Evolutionary conservation across 1,140 invertebrate genomes (phyloP), one percentile per base, ranked within the genome.

Genomic region (Anagrus nilaparvatae): DNA sequence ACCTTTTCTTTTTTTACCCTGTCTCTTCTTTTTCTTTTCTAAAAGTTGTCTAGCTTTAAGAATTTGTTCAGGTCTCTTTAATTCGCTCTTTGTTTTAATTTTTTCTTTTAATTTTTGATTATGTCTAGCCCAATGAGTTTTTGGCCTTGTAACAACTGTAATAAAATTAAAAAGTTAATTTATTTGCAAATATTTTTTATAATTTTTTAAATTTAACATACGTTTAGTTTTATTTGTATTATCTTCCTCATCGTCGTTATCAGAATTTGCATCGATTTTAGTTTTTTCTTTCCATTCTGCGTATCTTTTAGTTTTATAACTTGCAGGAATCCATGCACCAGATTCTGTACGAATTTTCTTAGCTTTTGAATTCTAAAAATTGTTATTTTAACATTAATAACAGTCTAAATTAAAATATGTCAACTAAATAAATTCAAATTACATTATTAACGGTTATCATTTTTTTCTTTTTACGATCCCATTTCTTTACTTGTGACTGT

Each of bases 261-360:
- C 72, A 31, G 70, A 60, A 8, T 67, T 65, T 32, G 75, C 72
- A 46, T 78, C 74, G 20, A 79, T 60, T 67, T 90, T 89, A 27
- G 76, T 84, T 50, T 82, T 85, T 44, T 87, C 77, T 52, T 85
- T 81, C 93, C 93, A 97, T 25, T 81, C 73, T 33, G 78, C 76
- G 62, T 97, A 98, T 46, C 83, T 71, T 47, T 92, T 82, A 34
- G 85, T 84, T 65, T 96, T 96, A 62, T 90, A 98, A 0, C 87
- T 84, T 1, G 93, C 90, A 3, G 91, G 80, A 52, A 99, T 93
- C 79, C 88, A 89, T 1, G 76, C 79, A 8, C 95, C 95, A 40
- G 88, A 92, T 67, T 99, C 95, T 3, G 94, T 97, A 48, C 81
- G 82, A 48, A 98, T 95, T 68, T 89, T 92, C 33, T 80, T 82